Percentiles rank a stretch among this genome's conserved stretches.
Evolutionary conservation across 2,888 invertebrate species (phyloP).

Genomic region (Petrolisthes manimaculis): DNA sequence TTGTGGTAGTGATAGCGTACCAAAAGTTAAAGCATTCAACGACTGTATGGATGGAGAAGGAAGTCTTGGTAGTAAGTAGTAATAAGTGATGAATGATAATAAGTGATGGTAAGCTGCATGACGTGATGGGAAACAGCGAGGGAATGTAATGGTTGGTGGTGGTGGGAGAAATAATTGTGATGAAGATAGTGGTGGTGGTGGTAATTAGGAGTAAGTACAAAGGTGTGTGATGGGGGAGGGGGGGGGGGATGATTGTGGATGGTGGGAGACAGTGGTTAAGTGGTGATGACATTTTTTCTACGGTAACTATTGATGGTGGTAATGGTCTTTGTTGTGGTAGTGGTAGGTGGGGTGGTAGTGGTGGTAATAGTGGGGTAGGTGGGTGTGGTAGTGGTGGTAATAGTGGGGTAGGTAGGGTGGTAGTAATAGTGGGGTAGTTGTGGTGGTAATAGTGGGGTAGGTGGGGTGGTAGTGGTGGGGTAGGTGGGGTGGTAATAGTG

Average conservation of each 20-base stretch:
- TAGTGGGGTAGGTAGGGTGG: neutral
- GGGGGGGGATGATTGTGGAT: neutral
- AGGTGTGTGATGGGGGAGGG: neutral
- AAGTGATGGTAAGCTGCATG: neutral
- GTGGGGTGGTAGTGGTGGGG: neutral
- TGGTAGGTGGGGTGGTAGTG: neutral
- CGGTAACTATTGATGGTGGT: neutral
- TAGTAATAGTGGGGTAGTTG: neutral
- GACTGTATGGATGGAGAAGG: neutral
- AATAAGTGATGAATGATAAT: too few relatives aligned
- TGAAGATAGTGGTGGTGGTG: conserved; percentile 10
- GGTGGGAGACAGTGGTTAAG: neutral
- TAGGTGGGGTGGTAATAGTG: neutral
- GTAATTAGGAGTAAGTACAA: too few relatives aligned
- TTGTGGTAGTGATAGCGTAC: neutral
- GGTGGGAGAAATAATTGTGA: neutral
- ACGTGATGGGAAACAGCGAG: neutral
- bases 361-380: neutral
- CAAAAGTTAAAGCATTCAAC: neutral
- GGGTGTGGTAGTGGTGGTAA: neutral
- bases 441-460: neutral
- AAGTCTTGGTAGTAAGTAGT: neutral
- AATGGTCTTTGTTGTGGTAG: neutral
- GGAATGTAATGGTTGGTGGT: neutral
- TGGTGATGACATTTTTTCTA: too few relatives aligned